Conservation (phyloP, 2,888 invertebrate species). For the Conops quadrifasciatus region DNA sequence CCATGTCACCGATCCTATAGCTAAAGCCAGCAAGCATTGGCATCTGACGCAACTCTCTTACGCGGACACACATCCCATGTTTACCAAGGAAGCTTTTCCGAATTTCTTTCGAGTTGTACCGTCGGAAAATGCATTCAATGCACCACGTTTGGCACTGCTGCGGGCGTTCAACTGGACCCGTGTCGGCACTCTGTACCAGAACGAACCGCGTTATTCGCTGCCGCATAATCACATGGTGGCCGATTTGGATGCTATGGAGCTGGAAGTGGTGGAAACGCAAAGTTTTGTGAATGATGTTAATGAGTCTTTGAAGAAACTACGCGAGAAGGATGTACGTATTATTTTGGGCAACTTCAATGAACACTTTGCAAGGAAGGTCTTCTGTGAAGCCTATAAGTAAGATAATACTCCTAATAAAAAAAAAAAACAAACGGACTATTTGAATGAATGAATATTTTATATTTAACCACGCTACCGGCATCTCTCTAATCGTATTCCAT, state of each 20-base stretch:
- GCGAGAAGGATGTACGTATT: slow-evolving; percentile 92
- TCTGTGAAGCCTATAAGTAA: slow-evolving; percentile 85
- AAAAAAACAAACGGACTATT: not conserved
- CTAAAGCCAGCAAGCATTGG: slow-evolving; percentile 97
- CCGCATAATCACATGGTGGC: slow-evolving; percentile 89
- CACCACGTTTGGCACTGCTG: slow-evolving; percentile 86
- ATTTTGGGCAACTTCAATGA: slow-evolving; percentile 97
- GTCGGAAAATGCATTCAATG: slow-evolving; percentile 95
- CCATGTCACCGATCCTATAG: slow-evolving; percentile 95
- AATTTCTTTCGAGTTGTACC: slow-evolving; percentile 98
- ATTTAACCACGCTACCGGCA: too few relatives aligned
- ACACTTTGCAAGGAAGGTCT: slow-evolving; percentile 87
- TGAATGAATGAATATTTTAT: not conserved
- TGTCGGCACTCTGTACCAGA: slow-evolving; percentile 97
- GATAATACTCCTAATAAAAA: slow-evolving; percentile 41
- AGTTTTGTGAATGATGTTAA: slow-evolving; percentile 91
- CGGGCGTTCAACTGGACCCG: slow-evolving; percentile 96
- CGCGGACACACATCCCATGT: slow-evolving; percentile 98
- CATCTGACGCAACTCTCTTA: slow-evolving; percentile 95
- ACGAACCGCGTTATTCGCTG: slow-evolving; percentile 91
- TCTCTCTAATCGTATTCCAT: not conserved
- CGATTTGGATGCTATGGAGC: slow-evolving; percentile 81
- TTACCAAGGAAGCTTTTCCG: slow-evolving; percentile 90
- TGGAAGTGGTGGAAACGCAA: slow-evolving; percentile 87
- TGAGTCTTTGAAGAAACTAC: slow-evolving; percentile 79